A percentile compares a stretch with the other conserved stretches of the same genome.
Conservation (phyloP, 2,888 invertebrate species). For the Ethmia dodecea region DNA sequence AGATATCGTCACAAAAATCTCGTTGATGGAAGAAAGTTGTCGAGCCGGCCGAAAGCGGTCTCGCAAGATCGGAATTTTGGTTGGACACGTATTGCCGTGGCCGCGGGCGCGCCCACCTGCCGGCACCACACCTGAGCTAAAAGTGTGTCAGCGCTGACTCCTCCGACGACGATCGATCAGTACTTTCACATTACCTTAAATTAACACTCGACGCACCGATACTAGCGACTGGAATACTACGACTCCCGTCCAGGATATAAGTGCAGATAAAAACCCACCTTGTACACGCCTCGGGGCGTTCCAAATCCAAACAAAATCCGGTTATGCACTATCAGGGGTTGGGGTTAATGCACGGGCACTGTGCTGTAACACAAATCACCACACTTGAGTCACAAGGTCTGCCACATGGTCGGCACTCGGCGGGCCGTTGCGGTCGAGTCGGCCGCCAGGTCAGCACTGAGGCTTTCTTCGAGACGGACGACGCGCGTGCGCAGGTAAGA, state of each 20-base stretch:
- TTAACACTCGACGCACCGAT: slow-evolving; percentile 45
- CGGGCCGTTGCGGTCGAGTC: slow-evolving; percentile 63
- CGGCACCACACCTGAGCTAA: slow-evolving; percentile 67
- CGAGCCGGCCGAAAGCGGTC: slow-evolving; percentile 57
- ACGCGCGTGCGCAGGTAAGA: slow-evolving; percentile 54
- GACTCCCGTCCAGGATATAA: slow-evolving; percentile 17
- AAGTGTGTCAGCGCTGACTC: slow-evolving; percentile 73
- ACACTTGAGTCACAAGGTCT: slow-evolving; percentile 64
- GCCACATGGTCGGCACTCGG: slow-evolving; percentile 63
- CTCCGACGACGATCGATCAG: slow-evolving; percentile 61
- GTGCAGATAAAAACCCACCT: slow-evolving; percentile 46
- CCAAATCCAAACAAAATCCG: slow-evolving; percentile 59
- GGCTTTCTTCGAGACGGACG: slow-evolving; percentile 66
- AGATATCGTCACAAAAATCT: slow-evolving; percentile 23
- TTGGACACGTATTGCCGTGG: slow-evolving; percentile 56
- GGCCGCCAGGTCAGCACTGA: slow-evolving; percentile 73
- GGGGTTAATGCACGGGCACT: slow-evolving; percentile 72
- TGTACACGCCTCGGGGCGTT: slow-evolving; percentile 61
- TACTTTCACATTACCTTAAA: slow-evolving; percentile 76
- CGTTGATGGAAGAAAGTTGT: slow-evolving; percentile 63
- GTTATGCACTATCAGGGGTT: slow-evolving; percentile 72
- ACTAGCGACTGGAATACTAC: slow-evolving; percentile 32
- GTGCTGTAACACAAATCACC: slow-evolving; percentile 67
- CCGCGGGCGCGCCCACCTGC: slow-evolving; percentile 69
- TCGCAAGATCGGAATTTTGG: slow-evolving; percentile 70